Conservation (phyloP, 2,797 vertebrate species). For the Periophthalmus magnuspinnatus region DNA sequence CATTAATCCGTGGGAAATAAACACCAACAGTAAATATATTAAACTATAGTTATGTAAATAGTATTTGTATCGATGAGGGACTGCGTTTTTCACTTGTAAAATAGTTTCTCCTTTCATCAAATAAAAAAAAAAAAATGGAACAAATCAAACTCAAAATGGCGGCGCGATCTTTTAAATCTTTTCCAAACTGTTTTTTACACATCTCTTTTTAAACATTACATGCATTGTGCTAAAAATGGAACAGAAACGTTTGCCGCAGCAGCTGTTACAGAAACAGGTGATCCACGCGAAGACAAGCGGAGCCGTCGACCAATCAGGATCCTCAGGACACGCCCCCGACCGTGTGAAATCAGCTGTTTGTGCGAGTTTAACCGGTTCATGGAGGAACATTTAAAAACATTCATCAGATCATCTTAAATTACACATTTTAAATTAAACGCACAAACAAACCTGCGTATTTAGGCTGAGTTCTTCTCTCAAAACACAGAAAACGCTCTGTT, state of each 20-base stretch:
- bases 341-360: constrained; percentile 22
- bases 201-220: constrained; percentile 3
- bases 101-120: not conserved
- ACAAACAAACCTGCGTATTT: too few species aligned
- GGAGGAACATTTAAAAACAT: constrained; percentile 18
- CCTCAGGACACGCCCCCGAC: constrained; percentile 7
- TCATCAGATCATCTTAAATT: too few species aligned
- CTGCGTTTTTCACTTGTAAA: too few species aligned
- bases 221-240: constrained; percentile 44
- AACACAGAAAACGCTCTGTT: too few species aligned
- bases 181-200: too few species aligned
- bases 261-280: constrained; percentile 62
- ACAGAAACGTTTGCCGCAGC: constrained; percentile 38
- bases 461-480: too few species aligned
- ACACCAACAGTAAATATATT: too few species aligned
- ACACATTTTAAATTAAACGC: too few species aligned
- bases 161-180: too few species aligned
- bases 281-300: constrained; percentile 24
- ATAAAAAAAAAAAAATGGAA: not conserved
- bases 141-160: not conserved
- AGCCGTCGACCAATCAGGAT: constrained; percentile 35
- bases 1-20: too few species aligned
- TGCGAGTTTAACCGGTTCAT: constrained; percentile 1
- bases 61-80: too few species aligned
- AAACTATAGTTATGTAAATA: too few species aligned